Percentiles rank a stretch among this genome's conserved stretches.
Evolutionary conservation across 2,888 invertebrate genomes (phyloP).

Genomic region (Cerceris ruficornis): DNA sequence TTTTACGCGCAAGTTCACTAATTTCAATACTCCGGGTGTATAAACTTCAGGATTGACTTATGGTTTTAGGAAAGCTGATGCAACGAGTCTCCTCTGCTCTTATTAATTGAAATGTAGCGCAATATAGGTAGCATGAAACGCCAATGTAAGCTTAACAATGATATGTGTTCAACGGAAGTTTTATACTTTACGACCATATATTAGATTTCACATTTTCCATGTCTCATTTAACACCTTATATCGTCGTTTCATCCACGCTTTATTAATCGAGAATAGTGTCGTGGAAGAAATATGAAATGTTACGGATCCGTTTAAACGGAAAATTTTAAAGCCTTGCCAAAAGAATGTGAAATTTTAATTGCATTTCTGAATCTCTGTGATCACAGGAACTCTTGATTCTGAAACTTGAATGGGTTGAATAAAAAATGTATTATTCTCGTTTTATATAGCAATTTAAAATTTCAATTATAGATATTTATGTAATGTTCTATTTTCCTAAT

Average conservation of each 20-base stretch:
- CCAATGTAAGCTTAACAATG: conserved; percentile 1
- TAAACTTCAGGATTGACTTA: conserved; percentile 22
- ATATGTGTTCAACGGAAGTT: conserved; percentile 13
- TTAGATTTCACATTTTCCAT: not conserved
- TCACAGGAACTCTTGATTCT: too few relatives aligned
- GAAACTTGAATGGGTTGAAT: too few relatives aligned
- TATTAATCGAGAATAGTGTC: not conserved
- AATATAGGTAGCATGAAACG: not conserved
- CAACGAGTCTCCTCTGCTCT: conserved; percentile 9
- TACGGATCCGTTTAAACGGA: too few relatives aligned
- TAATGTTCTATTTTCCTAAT: too few relatives aligned
- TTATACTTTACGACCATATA: not conserved
- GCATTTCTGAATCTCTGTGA: too few relatives aligned
- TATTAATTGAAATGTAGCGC: conserved; percentile 30
- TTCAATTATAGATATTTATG: too few relatives aligned
- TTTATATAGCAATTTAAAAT: too few relatives aligned
- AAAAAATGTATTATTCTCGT: too few relatives aligned
- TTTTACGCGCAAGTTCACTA: conserved; percentile 16
- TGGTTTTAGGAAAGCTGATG: conserved; percentile 36
- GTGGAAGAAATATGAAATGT: not conserved
- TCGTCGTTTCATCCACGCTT: not conserved
- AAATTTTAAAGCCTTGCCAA: too few relatives aligned
- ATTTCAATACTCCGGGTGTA: conserved; percentile 29
- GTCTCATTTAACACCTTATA: not conserved
- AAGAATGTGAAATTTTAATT: too few relatives aligned